A percentile compares a stretch with the other conserved stretches of the same genome.
These are phyloP conservation scores for Sinocyclocheilus rhinocerous DNA, from an alignment of 2,113 vertebrate genomes.

Conservation along the genomic window DNA sequence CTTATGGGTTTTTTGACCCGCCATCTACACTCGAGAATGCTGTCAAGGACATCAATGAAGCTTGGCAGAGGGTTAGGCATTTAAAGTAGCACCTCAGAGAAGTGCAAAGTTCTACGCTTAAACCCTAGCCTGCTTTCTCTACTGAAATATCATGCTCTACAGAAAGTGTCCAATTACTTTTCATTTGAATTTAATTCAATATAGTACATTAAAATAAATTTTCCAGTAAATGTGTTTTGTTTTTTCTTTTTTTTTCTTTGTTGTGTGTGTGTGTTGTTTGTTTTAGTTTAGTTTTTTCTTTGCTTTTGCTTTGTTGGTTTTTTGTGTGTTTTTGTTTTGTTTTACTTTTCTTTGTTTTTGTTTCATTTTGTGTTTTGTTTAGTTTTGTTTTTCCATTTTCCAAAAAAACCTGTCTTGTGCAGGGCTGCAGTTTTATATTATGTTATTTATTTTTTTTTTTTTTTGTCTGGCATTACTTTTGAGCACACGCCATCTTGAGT, in stretches of 20 bases:
- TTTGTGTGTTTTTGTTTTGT: too few species aligned
- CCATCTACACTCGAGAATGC: neutral
- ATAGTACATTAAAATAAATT: neutral
- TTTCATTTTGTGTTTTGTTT: too few species aligned
- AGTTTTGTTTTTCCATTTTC: neutral
- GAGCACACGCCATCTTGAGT: neutral
- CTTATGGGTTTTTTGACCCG: neutral
- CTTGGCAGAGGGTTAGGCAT: conserved; percentile 7
- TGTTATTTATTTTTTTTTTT: too few species aligned
- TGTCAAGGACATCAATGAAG: conserved; percentile 16
- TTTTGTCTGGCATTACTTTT: neutral
- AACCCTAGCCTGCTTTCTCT: neutral
- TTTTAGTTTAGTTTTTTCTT: too few species aligned
- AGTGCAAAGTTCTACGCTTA: neutral
- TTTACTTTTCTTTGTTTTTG: too few species aligned
- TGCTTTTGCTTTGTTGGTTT: too few species aligned
- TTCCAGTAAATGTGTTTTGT: neutral
- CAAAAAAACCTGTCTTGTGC: too few species aligned
- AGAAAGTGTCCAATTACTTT: neutral
- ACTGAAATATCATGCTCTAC: neutral
- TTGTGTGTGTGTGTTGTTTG: too few species aligned
- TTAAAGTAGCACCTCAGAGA: conserved; percentile 10
- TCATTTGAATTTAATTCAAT: neutral
- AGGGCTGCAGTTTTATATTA: too few species aligned
- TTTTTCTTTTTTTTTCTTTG: too few species aligned